Conservation (phyloP, 2,113 vertebrate genomes). For the Pionites leucogaster region DNA sequence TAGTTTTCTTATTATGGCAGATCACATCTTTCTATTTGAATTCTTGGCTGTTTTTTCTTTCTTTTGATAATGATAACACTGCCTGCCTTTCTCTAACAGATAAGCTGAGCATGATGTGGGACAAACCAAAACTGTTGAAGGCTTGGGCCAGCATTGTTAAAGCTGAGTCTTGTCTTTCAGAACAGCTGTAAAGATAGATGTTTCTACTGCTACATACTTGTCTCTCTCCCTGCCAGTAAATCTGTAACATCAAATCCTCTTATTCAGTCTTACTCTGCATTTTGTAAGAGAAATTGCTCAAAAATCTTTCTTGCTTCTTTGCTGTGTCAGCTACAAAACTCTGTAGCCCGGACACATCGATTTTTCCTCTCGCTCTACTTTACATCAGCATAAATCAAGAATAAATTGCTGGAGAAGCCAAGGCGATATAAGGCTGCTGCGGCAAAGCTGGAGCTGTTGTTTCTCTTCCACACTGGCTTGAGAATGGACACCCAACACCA, state of each 20-base stretch:
- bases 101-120: not conserved
- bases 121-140: not conserved
- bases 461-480: not conserved
- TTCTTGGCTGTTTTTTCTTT: not conserved
- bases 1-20: conserved; percentile 4
- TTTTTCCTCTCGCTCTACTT: not conserved
- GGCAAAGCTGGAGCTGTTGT: not conserved
- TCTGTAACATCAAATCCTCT: not conserved
- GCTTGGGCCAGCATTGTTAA: not conserved
- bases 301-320: not conserved
- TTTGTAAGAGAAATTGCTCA: not conserved
- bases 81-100: not conserved
- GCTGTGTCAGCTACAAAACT: not conserved
- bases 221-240: not conserved
- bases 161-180: not conserved
- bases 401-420: not conserved
- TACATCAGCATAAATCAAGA: not conserved
- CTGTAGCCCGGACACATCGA: not conserved
- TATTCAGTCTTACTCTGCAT: not conserved
- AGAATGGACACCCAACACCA: not conserved
- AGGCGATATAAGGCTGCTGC: not conserved
- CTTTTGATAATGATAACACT: not conserved
- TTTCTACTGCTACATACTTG: not conserved
- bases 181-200: not conserved
- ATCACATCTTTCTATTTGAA: conserved; percentile 11